These are phyloP conservation scores for Protodeltote pygarga DNA, from an alignment of 2,888 invertebrate species.

Conservation along the genomic window DNA sequence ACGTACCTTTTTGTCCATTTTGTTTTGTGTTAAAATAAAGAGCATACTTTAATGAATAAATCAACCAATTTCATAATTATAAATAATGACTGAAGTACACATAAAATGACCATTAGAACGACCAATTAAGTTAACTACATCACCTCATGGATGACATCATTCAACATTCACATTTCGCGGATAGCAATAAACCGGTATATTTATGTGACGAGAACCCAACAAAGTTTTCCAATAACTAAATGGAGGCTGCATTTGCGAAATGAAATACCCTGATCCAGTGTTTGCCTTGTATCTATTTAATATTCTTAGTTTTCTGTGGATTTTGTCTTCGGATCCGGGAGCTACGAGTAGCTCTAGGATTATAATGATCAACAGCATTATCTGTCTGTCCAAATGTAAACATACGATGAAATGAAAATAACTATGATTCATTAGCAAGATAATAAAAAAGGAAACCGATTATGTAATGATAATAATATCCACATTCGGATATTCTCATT, in stretches of 20 bases:
- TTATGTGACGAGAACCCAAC: slow-evolving; percentile 39
- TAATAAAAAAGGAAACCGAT: too few species aligned
- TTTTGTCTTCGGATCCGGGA: too few species aligned
- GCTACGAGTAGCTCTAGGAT: too few species aligned
- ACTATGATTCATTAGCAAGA: too few species aligned
- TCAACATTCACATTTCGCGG: slow-evolving; percentile 32
- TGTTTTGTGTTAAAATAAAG: background rate
- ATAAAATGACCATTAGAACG: slow-evolving; percentile 32
- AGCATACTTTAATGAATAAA: slow-evolving; percentile 7
- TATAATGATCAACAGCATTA: too few species aligned
- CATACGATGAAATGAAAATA: too few species aligned
- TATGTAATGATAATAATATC: too few species aligned
- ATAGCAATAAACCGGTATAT: slow-evolving; percentile 45
- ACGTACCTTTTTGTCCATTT: background rate
- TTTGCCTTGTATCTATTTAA: slow-evolving; percentile 32
- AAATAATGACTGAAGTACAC: slow-evolving; percentile 14
- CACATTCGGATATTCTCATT: too few species aligned
- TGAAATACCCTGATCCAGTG: slow-evolving; percentile 46
- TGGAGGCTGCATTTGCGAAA: slow-evolving; percentile 58
- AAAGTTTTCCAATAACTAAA: slow-evolving; percentile 59
- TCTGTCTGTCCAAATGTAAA: too few species aligned
- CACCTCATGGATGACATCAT: slow-evolving; percentile 30
- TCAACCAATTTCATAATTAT: slow-evolving; percentile 11
- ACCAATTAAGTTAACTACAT: slow-evolving; percentile 32
- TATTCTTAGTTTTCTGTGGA: too few species aligned